phyloP scores from a whole-genome alignment of 2,888 invertebrate species.

The Chironomus tentans region DNA sequence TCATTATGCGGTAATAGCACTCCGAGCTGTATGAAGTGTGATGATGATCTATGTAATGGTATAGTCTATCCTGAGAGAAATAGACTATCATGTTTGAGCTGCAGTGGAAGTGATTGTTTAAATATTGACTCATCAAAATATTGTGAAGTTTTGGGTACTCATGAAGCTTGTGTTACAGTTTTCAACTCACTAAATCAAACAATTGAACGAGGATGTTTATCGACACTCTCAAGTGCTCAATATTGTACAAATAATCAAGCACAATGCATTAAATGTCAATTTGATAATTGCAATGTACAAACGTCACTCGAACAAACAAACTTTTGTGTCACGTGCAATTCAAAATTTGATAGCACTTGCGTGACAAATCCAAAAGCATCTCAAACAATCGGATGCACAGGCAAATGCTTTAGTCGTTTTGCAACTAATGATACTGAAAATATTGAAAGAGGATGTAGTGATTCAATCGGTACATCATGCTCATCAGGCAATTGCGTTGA shows the following conservation, averaged over 20 bases:
- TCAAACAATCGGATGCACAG: not conserved
- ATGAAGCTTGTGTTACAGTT: conserved; percentile 9
- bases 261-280: not conserved
- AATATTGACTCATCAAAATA: not conserved
- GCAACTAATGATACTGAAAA: not conserved
- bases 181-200: not conserved
- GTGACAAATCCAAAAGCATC: not conserved
- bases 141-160: not conserved
- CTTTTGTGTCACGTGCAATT: conserved; percentile 4
- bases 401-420: not conserved
- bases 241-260: not conserved
- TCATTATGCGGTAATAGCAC: not conserved
- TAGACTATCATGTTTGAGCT: not conserved
- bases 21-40: not conserved
- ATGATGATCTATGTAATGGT: conserved; percentile 11
- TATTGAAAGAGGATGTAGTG: conserved; percentile 9
- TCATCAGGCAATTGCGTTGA: not conserved
- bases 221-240: not conserved
- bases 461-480: not conserved
- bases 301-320: not conserved
- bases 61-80: not conserved
- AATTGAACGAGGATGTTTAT: conserved; percentile 20
- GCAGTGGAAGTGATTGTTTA: not conserved
- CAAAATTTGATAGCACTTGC: not conserved
- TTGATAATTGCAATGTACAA: conserved; percentile 7